These are phyloP conservation scores for Keiferia lycopersicella DNA, from an alignment of 2,888 invertebrate genomes.

Conservation along the genomic window DNA sequence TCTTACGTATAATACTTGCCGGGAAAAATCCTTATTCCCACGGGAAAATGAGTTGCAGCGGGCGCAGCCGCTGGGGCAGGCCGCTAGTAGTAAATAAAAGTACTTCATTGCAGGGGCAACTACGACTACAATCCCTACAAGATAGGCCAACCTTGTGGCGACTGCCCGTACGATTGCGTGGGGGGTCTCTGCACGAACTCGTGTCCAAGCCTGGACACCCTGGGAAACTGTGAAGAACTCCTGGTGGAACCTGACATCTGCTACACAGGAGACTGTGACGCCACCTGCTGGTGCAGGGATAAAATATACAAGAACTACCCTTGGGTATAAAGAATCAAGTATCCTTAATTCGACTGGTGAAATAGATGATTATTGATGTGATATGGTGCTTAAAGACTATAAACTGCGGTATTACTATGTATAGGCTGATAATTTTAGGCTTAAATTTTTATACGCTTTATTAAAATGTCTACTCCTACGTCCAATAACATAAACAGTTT, in stretches of 20 bases:
- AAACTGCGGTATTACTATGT: slow-evolving; percentile 3
- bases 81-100: not conserved
- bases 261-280: slow-evolving; percentile 79
- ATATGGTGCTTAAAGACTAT: slow-evolving; percentile 1
- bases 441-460: not conserved
- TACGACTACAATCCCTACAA: slow-evolving; percentile 77
- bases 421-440: not conserved
- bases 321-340: slow-evolving; percentile 39
- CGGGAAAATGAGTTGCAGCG: too few species aligned
- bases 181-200: slow-evolving; percentile 83
- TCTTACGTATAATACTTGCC: too few species aligned
- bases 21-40: too few species aligned
- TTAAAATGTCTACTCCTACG: not conserved
- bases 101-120: slow-evolving; percentile 80
- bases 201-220: slow-evolving; percentile 83
- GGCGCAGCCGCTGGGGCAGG: too few species aligned
- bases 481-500: not conserved
- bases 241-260: slow-evolving; percentile 52
- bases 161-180: slow-evolving; percentile 81
- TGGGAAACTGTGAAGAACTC: slow-evolving; percentile 84
- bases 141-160: slow-evolving; percentile 79
- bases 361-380: not conserved
- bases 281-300: slow-evolving; percentile 83
- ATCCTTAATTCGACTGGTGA: not conserved
- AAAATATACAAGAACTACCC: slow-evolving; percentile 52